Evolutionary conservation across 2,888 invertebrate genomes (phyloP).

Genomic region (Machimus rusticus): DNA sequence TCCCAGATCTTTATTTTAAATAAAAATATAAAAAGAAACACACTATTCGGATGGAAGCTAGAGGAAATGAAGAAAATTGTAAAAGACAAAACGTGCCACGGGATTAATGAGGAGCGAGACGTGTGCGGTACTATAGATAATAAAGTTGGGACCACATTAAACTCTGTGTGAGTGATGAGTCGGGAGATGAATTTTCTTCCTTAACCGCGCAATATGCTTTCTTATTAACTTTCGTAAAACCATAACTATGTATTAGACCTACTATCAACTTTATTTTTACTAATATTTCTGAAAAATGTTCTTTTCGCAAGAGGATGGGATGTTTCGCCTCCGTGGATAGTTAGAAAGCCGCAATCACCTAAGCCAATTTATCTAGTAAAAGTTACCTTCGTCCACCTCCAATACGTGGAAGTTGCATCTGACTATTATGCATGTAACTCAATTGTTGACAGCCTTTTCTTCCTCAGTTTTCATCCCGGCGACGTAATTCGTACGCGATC

Average conservation of each 20-base stretch:
- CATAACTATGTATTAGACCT: neutral
- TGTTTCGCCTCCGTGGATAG: neutral
- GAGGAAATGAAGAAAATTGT: conserved; percentile 11
- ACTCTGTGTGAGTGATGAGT: neutral
- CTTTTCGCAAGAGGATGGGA: neutral
- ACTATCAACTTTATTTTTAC: neutral
- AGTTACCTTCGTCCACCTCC: neutral
- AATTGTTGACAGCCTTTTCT: neutral
- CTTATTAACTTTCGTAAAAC: neutral
- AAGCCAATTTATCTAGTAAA: neutral
- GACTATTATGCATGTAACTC: neutral
- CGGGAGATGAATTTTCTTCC: neutral
- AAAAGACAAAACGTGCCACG: neutral
- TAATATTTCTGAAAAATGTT: neutral
- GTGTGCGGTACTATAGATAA: neutral
- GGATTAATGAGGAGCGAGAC: neutral
- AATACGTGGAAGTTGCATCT: neutral
- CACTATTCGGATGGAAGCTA: neutral
- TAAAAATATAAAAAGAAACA: neutral
- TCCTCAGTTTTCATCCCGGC: neutral
- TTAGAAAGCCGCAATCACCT: neutral
- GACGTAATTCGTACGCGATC: neutral
- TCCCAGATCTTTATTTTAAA: neutral
- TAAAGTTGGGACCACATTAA: neutral
- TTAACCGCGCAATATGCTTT: neutral